Conservation (phyloP, 2,888 invertebrate genomes). For the Villa cingulata region DNA sequence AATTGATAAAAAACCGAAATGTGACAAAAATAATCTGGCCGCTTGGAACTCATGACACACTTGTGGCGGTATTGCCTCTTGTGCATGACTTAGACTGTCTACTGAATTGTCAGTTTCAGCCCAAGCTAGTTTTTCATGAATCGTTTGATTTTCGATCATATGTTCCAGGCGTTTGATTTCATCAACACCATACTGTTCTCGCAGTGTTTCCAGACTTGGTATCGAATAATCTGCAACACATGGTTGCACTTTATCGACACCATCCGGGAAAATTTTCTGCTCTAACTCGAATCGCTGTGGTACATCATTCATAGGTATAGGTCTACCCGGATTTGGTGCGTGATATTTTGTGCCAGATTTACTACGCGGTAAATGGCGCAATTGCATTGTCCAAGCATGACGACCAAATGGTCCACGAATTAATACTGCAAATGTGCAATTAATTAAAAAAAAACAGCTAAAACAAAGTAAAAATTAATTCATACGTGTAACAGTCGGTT, state of each 20-base stretch:
- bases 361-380: slow-evolving; percentile 74
- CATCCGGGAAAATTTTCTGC: slow-evolving; percentile 66
- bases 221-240: slow-evolving; percentile 86
- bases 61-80: slow-evolving; percentile 65
- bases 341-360: slow-evolving; percentile 52
- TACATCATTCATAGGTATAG: slow-evolving; percentile 58
- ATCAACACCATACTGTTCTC: slow-evolving; percentile 41
- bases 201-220: slow-evolving; percentile 68
- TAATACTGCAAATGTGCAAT: slow-evolving; percentile 56
- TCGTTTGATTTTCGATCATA: slow-evolving; percentile 56
- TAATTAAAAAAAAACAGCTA: no score
- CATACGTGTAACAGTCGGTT: slow-evolving; percentile 66
- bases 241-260: slow-evolving; percentile 61
- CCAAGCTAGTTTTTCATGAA: slow-evolving; percentile 42
- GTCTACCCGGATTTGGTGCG: slow-evolving; percentile 49
- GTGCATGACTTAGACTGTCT: slow-evolving; percentile 39
- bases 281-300: slow-evolving; percentile 51
- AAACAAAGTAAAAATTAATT: no score
- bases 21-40: slow-evolving; percentile 84
- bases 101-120: slow-evolving; percentile 36
- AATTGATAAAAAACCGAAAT: slow-evolving; percentile 79
- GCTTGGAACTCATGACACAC: slow-evolving; percentile 90
- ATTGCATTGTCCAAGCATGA: slow-evolving; percentile 85
- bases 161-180: slow-evolving; percentile 50
- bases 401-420: slow-evolving; percentile 89